Evolutionary conservation across 2,113 vertebrate genomes (phyloP).

Genomic region (Leptobrachium ailaonicum): DNA sequence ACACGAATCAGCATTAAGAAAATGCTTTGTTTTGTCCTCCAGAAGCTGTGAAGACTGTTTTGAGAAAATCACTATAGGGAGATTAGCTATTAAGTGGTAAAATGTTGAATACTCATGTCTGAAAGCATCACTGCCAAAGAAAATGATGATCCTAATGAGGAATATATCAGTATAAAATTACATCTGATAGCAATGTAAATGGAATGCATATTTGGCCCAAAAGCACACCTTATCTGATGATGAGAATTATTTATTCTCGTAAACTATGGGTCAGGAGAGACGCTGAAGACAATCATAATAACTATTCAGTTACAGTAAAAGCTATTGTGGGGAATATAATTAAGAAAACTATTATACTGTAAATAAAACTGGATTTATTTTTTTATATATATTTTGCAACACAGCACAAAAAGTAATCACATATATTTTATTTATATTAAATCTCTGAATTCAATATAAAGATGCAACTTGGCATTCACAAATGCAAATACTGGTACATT

Average conservation of each 20-base stretch:
- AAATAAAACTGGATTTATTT: too few species aligned
- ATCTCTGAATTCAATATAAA: too few species aligned
- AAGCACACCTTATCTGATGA: conserved; percentile 49
- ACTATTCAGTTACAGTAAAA: conserved; percentile 7
- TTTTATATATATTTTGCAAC: too few species aligned
- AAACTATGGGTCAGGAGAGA: conserved; percentile 50
- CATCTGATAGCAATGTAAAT: conserved; percentile 52
- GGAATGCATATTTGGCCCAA: conserved; percentile 56
- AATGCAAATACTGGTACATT: too few species aligned
- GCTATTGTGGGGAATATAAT: conserved; percentile 9
- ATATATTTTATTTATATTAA: too few species aligned
- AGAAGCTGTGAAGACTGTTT: background rate
- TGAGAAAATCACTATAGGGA: conserved; percentile 39
- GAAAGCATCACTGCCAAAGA: conserved; percentile 48
- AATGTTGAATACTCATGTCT: conserved; percentile 45
- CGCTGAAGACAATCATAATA: conserved; percentile 17
- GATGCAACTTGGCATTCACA: too few species aligned
- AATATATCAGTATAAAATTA: conserved; percentile 54
- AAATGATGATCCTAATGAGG: conserved; percentile 58
- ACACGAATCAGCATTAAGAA: background rate
- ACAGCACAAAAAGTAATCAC: too few species aligned
- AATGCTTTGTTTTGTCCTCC: conserved; percentile 9
- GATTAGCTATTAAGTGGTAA: conserved; percentile 52
- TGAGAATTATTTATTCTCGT: conserved; percentile 55
- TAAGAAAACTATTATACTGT: conserved; percentile 15